Base-by-base conservation (phyloP, 2,113 vertebrate species). In the Pavo muticus region DNA sequence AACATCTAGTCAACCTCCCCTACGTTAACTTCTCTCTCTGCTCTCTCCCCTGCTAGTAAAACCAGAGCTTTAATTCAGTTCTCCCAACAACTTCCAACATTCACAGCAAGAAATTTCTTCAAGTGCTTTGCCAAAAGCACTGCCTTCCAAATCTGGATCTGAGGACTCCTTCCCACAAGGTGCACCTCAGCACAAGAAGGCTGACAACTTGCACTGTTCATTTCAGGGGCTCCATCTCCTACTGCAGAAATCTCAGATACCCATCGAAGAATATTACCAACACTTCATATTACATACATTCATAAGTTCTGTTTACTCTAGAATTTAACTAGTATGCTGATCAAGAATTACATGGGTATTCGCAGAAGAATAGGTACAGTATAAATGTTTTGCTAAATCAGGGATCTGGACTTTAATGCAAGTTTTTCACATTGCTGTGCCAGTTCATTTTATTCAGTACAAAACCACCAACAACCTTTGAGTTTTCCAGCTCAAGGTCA, bases 391-490 rank as follows among this genome's bases (percentile, higher is more conserved):
- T 97, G 91, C 91, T 96, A 93, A 94, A 90, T 90, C 88, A 94
- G 85, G 56, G 69, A 63, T 61, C 67, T 90, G 80, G 90, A 88
- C 85, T 48, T 88, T 73, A 84, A 82, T 72, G 88, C 91, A 94
- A 70, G 76, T 84, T 96, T 93, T 95, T 59, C 91, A 95, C 90
- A 95, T 48, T 93, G 89, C 94, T 94, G 82, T 68, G 73, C 90
- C 85, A 94, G 90, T 96, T 95, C 87, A 83, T 93, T 93, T 94
- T 91, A 91, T 95, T 91, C 94, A 95, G 86, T 81, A 91, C 88
- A 87, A 95, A 94, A 93, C 65, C 85, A 95, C 69, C 65, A 95
- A 68, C 69, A 81, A 88, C 79, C 90, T 91, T 48, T 90, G 85
- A 95, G 88, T 78, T 83, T 64, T 91, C 93, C 85, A 65, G 84